Percentiles rank a stretch among this genome's conserved stretches.
phyloP scores from a whole-genome alignment of 2,797 vertebrate species.

The Phalanger gymnotis region DNA sequence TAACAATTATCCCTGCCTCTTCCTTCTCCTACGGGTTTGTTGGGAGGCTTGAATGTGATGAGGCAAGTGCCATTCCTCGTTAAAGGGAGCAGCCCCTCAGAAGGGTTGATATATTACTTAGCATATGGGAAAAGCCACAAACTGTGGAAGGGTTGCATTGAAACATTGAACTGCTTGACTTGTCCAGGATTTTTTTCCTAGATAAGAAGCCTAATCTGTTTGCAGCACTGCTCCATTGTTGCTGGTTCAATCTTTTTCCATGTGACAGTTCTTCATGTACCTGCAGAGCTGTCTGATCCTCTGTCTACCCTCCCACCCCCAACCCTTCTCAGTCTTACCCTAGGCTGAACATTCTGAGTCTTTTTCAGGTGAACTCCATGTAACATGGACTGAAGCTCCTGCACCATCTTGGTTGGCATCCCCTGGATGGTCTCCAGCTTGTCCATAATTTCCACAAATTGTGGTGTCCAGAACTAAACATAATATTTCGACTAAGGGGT shows the following conservation, averaged over 20 bases:
- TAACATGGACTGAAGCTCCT: neutral
- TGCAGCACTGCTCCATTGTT: neutral
- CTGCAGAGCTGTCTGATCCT: too few relatives aligned
- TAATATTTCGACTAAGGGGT: neutral
- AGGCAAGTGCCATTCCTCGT: neutral
- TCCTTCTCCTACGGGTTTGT: neutral
- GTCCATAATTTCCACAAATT: neutral
- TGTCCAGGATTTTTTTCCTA: neutral
- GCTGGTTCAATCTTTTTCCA: neutral
- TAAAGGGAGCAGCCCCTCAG: neutral
- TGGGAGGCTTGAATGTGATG: slow-evolving; percentile 3
- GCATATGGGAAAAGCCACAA: neutral
- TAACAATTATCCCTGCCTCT: neutral
- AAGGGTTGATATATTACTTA: neutral
- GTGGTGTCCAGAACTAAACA: neutral
- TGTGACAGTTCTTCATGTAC: neutral
- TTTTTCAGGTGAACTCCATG: neutral
- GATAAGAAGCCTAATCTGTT: neutral
- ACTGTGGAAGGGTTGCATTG: neutral
- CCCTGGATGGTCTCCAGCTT: neutral
- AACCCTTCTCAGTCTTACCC: too few relatives aligned
- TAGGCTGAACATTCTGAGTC: neutral
- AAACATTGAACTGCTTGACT: too few relatives aligned
- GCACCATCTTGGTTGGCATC: neutral
- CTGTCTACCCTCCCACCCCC: too few relatives aligned